Base-by-base conservation (phyloP, 2,797 vertebrate species). In the Xenops minutus region DNA sequence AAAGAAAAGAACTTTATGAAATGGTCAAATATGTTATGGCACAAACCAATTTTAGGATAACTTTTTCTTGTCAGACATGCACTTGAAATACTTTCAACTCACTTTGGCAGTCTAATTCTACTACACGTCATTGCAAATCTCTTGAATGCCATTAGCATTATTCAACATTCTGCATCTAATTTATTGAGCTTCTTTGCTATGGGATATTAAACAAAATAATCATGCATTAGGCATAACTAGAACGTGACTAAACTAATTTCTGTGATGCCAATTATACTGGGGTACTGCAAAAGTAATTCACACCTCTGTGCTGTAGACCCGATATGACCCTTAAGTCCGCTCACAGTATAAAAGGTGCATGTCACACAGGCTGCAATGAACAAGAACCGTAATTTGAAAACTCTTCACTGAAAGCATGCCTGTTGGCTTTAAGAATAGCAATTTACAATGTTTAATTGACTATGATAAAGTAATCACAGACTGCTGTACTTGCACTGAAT, bases 121-220 rank as follows among this genome's bases (percentile, higher is more conserved):
- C 68, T 44, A 51, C 0, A 1, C 32, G 5, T 72, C 71, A 58
- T 13, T 79, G 46, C 48, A 93, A 82, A 87, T 75, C 30, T 89
- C 71, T 55, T 2, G 0, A 74, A 88, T 68, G 30, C 52, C 46
- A 56, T 56, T 56, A 78, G 80, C 24, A 43, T 64, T 83, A 88
- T 73, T 76, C 67, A 93, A 43, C 20, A 55, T 36, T 72, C 34
- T 81, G 51, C 39, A 46, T 71, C 29, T 80, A 88, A 88, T 83
- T 79, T 76, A 80, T 46, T 84, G 29, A 85, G 44, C 34, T 73
- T 61, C 58, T 92, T 83, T 90, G 82, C 49, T 74, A 56, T 36
- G 73, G 80, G 43, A 55, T 81, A 81, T 87, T 94, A 89, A 92
- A 67, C 51, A 92, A 92, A 90, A 84, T 86, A 87, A 78, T 75